Evolutionary conservation across 2,888 invertebrate genomes (phyloP), one percentile per base, ranked within the genome.

Genomic region (Melitaea athalia): DNA sequence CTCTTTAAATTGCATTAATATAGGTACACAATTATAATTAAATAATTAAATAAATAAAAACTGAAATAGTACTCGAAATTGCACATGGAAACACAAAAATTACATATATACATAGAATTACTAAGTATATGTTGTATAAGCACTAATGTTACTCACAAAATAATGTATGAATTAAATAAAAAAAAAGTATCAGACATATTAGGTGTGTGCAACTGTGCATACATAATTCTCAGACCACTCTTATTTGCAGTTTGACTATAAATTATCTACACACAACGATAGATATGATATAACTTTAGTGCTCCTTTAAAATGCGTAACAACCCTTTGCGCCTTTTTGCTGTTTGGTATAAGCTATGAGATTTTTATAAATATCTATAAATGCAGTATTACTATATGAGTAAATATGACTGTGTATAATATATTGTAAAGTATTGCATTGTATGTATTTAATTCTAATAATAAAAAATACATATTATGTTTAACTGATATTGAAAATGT

Each of bases 341-440:
- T 45, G 65, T 60, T 31, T 52, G 60, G 53, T 53, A 17, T 45
- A 65, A 65, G 57, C 42, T 15, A 57, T 42, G 38, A 42, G 57
- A 57, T 55, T n/a, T 17, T 12, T 31, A 33, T 24, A 49, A 49
- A 49, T n/a, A 49, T n/a, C 5, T 49, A 14, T 47, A 11, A 14
- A 12, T 5, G 14, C 8, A 12, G 14, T 47, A 47, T 47, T 3
- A 47, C 14, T 11, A 11, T 47, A 14, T 47, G 0, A 1, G 24
- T 24, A 24, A 24, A n/a, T n/a, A n/a, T n/a, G n/a, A n/a, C n/a
- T 24, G 24, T 24, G 24, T 2, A 24, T 24, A 24, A 24, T 24
- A 24, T 24, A 24, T 24, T 24, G 1, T 24, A 24, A 24, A 24
- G 24, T 24, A 24, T 24, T 24, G 3, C 1, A 24, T 24, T 24